These are phyloP conservation scores for Atherix ibis DNA, from an alignment of 2,888 invertebrate species.

Conservation along the genomic window DNA sequence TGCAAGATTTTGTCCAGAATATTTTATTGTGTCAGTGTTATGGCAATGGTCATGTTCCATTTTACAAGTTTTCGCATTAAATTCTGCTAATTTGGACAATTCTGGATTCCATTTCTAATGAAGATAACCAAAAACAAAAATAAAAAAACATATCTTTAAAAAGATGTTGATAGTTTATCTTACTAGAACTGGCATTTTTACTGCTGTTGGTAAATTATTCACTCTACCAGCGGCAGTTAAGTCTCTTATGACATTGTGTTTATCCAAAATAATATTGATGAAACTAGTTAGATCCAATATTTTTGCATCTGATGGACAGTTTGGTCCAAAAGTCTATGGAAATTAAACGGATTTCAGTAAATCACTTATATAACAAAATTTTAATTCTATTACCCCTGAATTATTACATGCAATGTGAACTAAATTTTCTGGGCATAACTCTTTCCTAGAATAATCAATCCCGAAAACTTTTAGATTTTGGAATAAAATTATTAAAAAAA, in stretches of 20 bases:
- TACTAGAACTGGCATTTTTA: not conserved
- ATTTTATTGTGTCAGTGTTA: not conserved
- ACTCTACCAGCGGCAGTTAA: not conserved
- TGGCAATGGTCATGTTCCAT: not conserved
- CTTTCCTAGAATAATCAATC: no score
- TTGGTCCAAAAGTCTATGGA: not conserved
- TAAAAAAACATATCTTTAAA: not conserved
- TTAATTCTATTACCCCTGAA: no score
- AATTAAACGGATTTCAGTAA: no score
- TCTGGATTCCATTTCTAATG: not conserved
- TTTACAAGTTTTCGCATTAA: not conserved
- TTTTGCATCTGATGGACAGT: not conserved
- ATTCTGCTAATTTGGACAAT: not conserved
- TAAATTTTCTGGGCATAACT: no score
- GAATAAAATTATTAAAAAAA: no score
- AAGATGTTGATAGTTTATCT: no score
- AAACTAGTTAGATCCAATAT: not conserved
- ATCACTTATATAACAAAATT: no score
- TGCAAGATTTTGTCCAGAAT: not conserved
- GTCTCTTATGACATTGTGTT: not conserved
- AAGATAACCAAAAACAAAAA: not conserved
- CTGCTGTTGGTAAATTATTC: not conserved
- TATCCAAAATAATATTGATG: not conserved
- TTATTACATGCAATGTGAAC: no score
- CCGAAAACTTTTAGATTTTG: no score